Percentiles rank a stretch among this genome's conserved stretches.
Conservation (phyloP, 2,888 invertebrate genomes). For the Athrips mouffetella region DNA sequence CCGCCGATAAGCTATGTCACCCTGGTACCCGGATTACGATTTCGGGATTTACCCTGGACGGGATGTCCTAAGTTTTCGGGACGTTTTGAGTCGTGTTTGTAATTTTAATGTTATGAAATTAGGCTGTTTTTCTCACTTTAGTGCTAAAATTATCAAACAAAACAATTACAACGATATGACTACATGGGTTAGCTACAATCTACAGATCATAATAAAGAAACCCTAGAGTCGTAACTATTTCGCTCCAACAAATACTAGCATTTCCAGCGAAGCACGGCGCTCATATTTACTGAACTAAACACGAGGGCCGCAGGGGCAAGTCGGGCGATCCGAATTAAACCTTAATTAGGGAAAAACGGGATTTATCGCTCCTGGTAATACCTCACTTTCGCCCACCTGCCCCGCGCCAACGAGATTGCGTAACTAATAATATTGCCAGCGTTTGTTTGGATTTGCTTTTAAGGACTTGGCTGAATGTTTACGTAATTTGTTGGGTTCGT, state of each 20-base stretch:
- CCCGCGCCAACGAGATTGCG: slow-evolving; percentile 21
- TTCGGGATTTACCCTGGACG: slow-evolving; percentile 50
- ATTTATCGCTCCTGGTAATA: slow-evolving; percentile 52
- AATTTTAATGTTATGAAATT: slow-evolving; percentile 55
- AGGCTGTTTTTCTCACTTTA: slow-evolving; percentile 19
- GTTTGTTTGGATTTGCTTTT: slow-evolving; percentile 11
- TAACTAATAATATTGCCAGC: slow-evolving; percentile 23
- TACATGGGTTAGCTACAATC: too few relatives aligned
- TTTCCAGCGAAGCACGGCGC: background rate
- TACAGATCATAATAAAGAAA: background rate
- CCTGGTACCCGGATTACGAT: slow-evolving; percentile 69
- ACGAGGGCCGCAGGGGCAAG: slow-evolving; percentile 1
- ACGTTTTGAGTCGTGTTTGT: slow-evolving; percentile 49
- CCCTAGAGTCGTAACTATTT: slow-evolving; percentile 1
- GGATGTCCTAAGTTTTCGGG: slow-evolving; percentile 49
- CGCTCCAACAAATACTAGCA: background rate
- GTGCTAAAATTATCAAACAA: too few relatives aligned
- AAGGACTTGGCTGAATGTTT: slow-evolving; percentile 7
- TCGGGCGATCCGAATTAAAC: slow-evolving; percentile 40
- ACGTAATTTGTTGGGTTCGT: background rate
- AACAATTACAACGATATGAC: too few relatives aligned
- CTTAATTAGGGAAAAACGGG: slow-evolving; percentile 66
- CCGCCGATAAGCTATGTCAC: slow-evolving; percentile 71
- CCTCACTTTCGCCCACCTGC: slow-evolving; percentile 44
- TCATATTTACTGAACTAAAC: slow-evolving; percentile 13